Evolutionary conservation across 2,888 invertebrate genomes (phyloP).

Genomic region (Synergus umbraculus): DNA sequence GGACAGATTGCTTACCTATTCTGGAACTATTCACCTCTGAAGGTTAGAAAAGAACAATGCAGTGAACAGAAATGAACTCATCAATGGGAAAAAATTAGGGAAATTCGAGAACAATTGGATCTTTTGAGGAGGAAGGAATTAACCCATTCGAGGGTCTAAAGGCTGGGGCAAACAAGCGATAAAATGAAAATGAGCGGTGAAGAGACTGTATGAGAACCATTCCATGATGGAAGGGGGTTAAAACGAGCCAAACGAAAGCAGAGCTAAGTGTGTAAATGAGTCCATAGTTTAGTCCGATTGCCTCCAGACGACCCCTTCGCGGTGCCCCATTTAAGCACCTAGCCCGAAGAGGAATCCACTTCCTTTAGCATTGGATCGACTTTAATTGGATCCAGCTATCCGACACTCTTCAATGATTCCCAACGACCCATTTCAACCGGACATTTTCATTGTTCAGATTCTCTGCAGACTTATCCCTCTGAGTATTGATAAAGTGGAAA

Average conservation of each 20-base stretch:
- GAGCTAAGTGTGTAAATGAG: constrained; percentile 75
- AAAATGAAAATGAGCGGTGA: constrained; percentile 77
- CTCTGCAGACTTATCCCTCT: neutral
- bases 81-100: neutral
- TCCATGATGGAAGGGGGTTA: constrained; percentile 62
- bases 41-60: neutral
- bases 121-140: constrained; percentile 59
- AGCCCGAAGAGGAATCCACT: constrained; percentile 49
- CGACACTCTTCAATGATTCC: constrained; percentile 44
- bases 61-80: neutral
- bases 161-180: constrained; percentile 74
- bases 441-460: neutral
- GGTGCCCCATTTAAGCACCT: constrained; percentile 60
- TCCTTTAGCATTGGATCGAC: constrained; percentile 52
- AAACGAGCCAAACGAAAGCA: constrained; percentile 65
- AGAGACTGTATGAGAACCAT: constrained; percentile 77
- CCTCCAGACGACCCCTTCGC: constrained; percentile 70
- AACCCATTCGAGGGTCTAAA: constrained; percentile 65
- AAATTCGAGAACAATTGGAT: neutral
- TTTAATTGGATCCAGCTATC: constrained; percentile 54
- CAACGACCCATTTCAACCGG: constrained; percentile 44
- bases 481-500: no score
- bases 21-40: neutral
- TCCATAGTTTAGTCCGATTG: constrained; percentile 75
- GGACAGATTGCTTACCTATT: neutral